Evolutionary conservation across 1,140 invertebrate species (phyloP), one percentile per base, ranked within the genome.

Genomic region (Caenorhabditis briggsae): DNA sequence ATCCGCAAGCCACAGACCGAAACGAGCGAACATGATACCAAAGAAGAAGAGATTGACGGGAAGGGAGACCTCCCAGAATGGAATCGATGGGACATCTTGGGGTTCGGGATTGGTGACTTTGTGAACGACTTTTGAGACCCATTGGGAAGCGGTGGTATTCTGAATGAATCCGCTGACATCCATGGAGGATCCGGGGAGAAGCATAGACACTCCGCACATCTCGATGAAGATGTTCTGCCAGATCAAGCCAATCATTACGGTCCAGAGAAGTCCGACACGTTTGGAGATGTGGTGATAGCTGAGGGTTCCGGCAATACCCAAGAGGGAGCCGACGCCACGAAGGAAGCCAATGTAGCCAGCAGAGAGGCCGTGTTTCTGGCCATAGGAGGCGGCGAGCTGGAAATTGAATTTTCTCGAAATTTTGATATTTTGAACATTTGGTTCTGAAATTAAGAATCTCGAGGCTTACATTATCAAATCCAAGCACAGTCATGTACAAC

Each of bases 181-280:
- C 90, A 94, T 94, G 0, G 94, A 94, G 64, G 93, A 94, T 11
- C 94, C 94, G 0, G 93, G 93, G 7, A 93, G 87, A 89, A 93
- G 94, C 18, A 95, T 91, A 0, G 94, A 94, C 0, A 92, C 90
- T 8, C 94, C 92, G 90, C 94, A 94, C 14, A 94, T 84, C 20
- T 87, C 87, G 20, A 91, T 85, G 82, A 89, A 91, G 8, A 91
- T 25, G 85, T 91, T 90, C 86, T 91, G 90, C 85, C 89, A 90
- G 9, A 90, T 50, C 8, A 90, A 74, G 20, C 89, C 89, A 46
- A 90, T 59, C 12, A 90, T 85, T 5, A 86, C 89, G 12, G 89
- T 83, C 23, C 87, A 82, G 41, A 87, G 43, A 20, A 90, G 55
- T 20, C 89, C 89, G 14, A 90, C 25, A 12, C n/a, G 48, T 43